Conservation (phyloP, 1,140 invertebrate genomes). For the Cydia amplana region DNA sequence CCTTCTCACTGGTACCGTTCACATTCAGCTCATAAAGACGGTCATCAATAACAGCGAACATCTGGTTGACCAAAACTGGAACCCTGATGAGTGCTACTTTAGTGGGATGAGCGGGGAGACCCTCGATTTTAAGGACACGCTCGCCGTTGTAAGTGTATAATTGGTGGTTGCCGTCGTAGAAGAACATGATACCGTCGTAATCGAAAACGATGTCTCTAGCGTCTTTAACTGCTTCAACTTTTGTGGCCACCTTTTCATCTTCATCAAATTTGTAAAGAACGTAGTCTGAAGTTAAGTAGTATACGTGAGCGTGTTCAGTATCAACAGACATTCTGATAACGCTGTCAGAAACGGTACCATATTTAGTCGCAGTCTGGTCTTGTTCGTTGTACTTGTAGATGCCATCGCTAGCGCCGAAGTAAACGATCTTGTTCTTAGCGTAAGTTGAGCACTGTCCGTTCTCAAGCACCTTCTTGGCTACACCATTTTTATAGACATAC, state of each 20-base stretch:
- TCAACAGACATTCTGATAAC: not conserved
- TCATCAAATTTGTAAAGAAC: constrained; percentile 14
- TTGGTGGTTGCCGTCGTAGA: not conserved
- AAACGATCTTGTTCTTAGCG: constrained; percentile 6
- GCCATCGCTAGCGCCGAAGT: constrained; percentile 32
- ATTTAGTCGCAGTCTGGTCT: constrained; percentile 18
- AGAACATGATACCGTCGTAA: constrained; percentile 2
- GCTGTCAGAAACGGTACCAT: constrained; percentile 27
- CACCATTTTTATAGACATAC: constrained; percentile 3
- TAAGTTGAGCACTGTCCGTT: not conserved
- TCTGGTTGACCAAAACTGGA: not conserved
- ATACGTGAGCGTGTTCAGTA: not conserved
- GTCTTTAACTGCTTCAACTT: constrained; percentile 12
- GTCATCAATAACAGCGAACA: not conserved
- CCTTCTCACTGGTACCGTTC: constrained; percentile 10
- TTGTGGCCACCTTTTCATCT: not conserved
- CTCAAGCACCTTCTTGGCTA: constrained; percentile 4
- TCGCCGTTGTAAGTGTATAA: constrained; percentile 5
- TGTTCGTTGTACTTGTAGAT: constrained; percentile 27
- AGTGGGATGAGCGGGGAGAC: not conserved
- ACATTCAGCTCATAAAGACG: not conserved
- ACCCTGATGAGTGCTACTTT: not conserved
- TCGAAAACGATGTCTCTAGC: constrained; percentile 12
- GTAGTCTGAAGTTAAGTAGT: constrained; percentile 4
- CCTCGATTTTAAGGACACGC: constrained; percentile 1